Evolutionary conservation across 2,888 invertebrate genomes (phyloP), one percentile per base, ranked within the genome.

Genomic region (Nebria brevicollis): DNA sequence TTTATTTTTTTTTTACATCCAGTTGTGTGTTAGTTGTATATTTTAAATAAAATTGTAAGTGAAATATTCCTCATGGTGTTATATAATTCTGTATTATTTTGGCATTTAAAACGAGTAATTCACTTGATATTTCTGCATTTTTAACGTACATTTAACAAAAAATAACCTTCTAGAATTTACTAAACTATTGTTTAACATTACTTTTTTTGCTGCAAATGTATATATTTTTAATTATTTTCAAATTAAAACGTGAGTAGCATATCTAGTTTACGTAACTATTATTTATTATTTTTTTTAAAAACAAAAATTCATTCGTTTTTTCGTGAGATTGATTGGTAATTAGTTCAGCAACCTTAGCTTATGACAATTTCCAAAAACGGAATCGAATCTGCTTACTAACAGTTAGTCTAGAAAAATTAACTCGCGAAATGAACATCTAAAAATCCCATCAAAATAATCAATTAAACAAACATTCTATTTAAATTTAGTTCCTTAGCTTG

Each of bases 41-140:
- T 81, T 72, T 81, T 77, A 76, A 81, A 81, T 81, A 81, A 81
- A 81, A 80, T 80, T 80, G 72, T 70, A 80, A 75, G 74, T 80
- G 72, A 80, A 75, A 80, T 80, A 75, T 73, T 80, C 64, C 70
- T 75, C 72, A 75, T 43, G 20, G 80, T 80, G 75, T 80, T 80
- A 75, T 80, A 68, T 80, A 80, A 75, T 75, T 78, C 66, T 65
- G 68, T 79, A 66, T 54, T 54, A 54, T 66, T 77, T 77, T 70
- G 68, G 66, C 75, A 70, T 68, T 68, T 68, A 42, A 66, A 41
- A 13, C 43, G 15, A 79, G 75, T 79, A 74, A 66, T 79, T 79
- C 79, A 79, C 77, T 70, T 72, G 68, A 20, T 26, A 34, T 74
- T 74, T 74, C n/a, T 74, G n/a, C 74, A 74, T 20, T 20, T 74